Conservation (phyloP, 2,113 vertebrate species). For the Gopherus evgoodei region DNA sequence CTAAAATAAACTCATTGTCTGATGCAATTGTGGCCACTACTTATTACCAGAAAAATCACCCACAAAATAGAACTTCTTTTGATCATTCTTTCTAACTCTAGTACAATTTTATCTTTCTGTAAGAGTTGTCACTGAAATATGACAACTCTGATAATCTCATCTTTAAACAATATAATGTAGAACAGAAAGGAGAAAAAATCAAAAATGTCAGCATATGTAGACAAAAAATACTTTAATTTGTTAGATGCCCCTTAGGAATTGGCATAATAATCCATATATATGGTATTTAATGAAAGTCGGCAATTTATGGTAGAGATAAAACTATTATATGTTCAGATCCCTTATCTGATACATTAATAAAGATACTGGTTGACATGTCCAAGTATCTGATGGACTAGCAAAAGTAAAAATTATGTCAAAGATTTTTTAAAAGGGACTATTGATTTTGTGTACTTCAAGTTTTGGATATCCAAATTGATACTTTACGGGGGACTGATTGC, state of each 20-base stretch:
- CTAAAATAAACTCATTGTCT: slow-evolving; percentile 2
- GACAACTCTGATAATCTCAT: background rate
- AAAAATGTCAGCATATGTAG: background rate
- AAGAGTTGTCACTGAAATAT: background rate
- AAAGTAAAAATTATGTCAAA: background rate
- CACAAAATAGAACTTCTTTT: background rate
- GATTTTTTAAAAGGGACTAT: background rate
- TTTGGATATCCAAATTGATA: background rate
- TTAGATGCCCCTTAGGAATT: background rate
- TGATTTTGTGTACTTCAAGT: fast-evolving
- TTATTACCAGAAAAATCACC: slow-evolving; percentile 7
- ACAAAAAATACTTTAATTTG: background rate
- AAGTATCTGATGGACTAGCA: no score
- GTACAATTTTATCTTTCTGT: fast-evolving
- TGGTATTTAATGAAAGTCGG: background rate
- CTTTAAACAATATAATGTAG: background rate
- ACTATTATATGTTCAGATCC: background rate
- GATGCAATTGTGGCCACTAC: background rate
- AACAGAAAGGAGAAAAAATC: background rate
- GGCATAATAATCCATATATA: background rate
- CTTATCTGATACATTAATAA: background rate
- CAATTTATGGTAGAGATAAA: background rate
- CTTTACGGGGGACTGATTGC: background rate
- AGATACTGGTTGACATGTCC: background rate
- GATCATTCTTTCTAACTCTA: background rate